Evolutionary conservation across 2,797 vertebrate genomes (phyloP).

Genomic region (Sebastes melanostomus): DNA sequence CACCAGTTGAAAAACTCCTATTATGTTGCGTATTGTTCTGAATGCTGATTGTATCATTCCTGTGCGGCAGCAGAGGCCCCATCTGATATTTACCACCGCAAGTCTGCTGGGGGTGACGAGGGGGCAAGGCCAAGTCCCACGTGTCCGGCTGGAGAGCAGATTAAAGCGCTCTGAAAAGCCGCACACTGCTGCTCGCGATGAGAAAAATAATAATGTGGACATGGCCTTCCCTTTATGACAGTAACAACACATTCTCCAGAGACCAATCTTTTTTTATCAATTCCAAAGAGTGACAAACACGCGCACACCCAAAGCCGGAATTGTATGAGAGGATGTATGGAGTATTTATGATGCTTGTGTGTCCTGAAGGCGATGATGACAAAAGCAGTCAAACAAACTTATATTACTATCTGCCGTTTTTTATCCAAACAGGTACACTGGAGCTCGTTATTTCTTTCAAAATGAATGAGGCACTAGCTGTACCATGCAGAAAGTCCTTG

Average conservation of each 20-base stretch:
- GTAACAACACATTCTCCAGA: conserved; percentile 81
- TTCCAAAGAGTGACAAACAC: conserved; percentile 70
- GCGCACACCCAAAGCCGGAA: conserved; percentile 68
- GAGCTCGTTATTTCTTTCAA: conserved; percentile 50
- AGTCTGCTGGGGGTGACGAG: conserved; percentile 67
- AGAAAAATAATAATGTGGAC: conserved; percentile 82
- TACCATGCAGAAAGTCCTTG: conserved; percentile 24
- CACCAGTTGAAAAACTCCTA: conserved; percentile 55
- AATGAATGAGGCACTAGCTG: conserved; percentile 38
- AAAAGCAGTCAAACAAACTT: conserved; percentile 77
- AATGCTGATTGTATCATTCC: conserved; percentile 58
- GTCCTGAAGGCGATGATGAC: conserved; percentile 63
- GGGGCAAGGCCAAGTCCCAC: conserved; percentile 81
- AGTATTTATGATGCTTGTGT: conserved; percentile 73
- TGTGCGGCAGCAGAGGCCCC: conserved; percentile 50
- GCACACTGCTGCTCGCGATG: conserved; percentile 73
- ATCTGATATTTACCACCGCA: conserved; percentile 81
- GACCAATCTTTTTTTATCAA: conserved; percentile 83
- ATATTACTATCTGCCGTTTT: conserved; percentile 46
- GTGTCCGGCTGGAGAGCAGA: conserved; percentile 78
- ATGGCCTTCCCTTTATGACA: conserved; percentile 85
- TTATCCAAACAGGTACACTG: conserved; percentile 51
- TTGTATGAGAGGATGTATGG: conserved; percentile 70
- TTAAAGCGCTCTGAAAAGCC: conserved; percentile 82
- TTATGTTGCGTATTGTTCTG: conserved; percentile 61